These are phyloP conservation scores for Thunnus thynnus DNA, from an alignment of 2,113 vertebrate genomes.

Conservation along the genomic window DNA sequence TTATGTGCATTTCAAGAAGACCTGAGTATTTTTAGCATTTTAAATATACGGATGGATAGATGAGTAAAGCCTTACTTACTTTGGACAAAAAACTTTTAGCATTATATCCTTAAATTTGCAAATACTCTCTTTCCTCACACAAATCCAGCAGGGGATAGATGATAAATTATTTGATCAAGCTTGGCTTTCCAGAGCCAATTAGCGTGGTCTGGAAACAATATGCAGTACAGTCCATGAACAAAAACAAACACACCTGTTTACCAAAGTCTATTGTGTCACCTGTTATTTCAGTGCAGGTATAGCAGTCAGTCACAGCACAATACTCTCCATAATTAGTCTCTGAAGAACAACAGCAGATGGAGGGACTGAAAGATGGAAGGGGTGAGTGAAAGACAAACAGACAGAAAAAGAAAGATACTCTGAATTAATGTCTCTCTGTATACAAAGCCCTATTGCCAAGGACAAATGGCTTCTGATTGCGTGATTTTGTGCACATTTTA, in stretches of 20 bases:
- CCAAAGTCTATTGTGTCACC: conserved; percentile 69
- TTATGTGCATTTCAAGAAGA: not conserved
- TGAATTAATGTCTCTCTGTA: conserved; percentile 28
- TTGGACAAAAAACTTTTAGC: conserved; percentile 1
- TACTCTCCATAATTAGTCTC: conserved; percentile 82
- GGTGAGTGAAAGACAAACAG: conserved; percentile 44
- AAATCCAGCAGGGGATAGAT: conserved; percentile 42
- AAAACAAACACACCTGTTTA: conserved; percentile 77
- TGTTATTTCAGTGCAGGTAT: conserved; percentile 77
- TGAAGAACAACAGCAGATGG: conserved; percentile 80
- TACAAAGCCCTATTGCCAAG: conserved; percentile 42
- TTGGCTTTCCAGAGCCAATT: conserved; percentile 69
- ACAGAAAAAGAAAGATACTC: conserved; percentile 34
- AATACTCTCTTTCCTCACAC: not conserved
- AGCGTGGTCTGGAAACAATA: conserved; percentile 58
- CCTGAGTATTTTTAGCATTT: not conserved
- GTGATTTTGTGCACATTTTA: conserved; percentile 15
- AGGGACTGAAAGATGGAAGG: conserved; percentile 40
- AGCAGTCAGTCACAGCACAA: conserved; percentile 79
- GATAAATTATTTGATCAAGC: conserved; percentile 69
- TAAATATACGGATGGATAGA: not conserved
- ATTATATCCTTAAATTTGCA: not conserved
- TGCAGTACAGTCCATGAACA: conserved; percentile 56
- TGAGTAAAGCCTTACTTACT: conserved; percentile 3
- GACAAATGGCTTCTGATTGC: conserved; percentile 50